Evolutionary conservation across 2,888 invertebrate species (phyloP), one percentile per base, ranked within the genome.

Genomic region (Steromphala cineraria): DNA sequence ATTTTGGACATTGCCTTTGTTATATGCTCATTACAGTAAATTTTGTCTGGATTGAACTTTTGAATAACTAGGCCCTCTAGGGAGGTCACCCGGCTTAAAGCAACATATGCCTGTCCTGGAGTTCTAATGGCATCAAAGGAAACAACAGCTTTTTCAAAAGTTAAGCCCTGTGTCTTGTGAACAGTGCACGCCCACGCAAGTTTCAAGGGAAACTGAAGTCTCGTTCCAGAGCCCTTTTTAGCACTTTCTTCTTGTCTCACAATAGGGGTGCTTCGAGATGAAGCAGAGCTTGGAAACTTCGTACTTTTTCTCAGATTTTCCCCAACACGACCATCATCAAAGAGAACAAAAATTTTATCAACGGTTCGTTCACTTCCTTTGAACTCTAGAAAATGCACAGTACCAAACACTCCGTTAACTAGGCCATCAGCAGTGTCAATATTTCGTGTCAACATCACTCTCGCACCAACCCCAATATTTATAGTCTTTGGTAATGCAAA

Each of bases 351-450:
- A n/a, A 74, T 67, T 17, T n/a, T 74, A 21, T 28, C n/a, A 8
- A 55, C 31, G 8, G 8, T 36, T 8, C 8, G 36, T 36, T 36
- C 36, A 36, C 8, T 36, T 3, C 8, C 36, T 36, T 36, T 71
- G 19, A 19, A 52, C 52, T 17, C 13, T 24, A 79, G 53, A 15
- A 74, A 31, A 28, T 10, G n/a, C 0, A 81, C 74, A 5, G 24
- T 78, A 31, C 81, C 81, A 67, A 81, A 71, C 24, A 40, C 71
- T 13, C 71, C 81, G 67, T 81, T 81, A 5, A 67, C 78, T 2
- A 81, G 67, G 17, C 81, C 81, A 67, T 78, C 78, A 24, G 52
- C 17, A 15, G 78, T 71, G 67, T 80, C 40, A 31, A 80, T 53
- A 55, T 80, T 80, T 19, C n/a, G 46, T 52, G 19, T 31, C 31